Percentiles rank a stretch among this genome's conserved stretches.
phyloP scores from a whole-genome alignment of 1,140 invertebrate species.

The Drosophila punjabiensis region DNA sequence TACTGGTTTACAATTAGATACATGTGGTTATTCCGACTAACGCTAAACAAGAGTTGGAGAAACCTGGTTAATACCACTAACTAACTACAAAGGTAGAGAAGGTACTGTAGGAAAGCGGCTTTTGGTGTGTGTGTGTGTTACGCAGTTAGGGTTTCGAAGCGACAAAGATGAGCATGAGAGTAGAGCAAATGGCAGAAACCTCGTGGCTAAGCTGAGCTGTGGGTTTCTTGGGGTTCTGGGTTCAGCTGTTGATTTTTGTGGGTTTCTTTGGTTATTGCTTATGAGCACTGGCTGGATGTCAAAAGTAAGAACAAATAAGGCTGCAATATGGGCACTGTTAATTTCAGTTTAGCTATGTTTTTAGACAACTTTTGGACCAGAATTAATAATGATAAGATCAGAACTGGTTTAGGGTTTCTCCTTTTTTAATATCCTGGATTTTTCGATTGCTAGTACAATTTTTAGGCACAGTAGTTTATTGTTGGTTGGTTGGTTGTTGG shows the following conservation, averaged over 20 bases:
- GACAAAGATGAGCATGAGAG: constrained; percentile 60
- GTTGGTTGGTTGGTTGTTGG: constrained; percentile 53
- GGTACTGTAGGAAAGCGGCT: constrained; percentile 20
- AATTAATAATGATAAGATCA: constrained; percentile 59
- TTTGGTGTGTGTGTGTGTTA: constrained; percentile 45
- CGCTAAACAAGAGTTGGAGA: constrained; percentile 14
- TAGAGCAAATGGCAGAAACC: constrained; percentile 47
- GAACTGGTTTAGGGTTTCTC: constrained; percentile 42
- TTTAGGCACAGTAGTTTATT: constrained; percentile 69
- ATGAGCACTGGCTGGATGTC: constrained; percentile 60
- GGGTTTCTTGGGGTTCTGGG: constrained; percentile 30
- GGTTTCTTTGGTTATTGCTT: constrained; percentile 67
- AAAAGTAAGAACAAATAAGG: constrained; percentile 47
- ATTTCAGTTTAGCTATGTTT: constrained; percentile 53
- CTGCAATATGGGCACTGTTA: constrained; percentile 58
- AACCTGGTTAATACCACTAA: constrained; percentile 41
- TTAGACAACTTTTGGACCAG: constrained; percentile 69
- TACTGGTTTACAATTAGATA: background rate
- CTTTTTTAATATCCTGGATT: constrained; percentile 35
- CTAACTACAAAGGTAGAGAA: constrained; percentile 15
- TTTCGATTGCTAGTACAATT: constrained; percentile 55
- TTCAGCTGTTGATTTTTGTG: constrained; percentile 49
- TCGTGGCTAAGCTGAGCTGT: constrained; percentile 20
- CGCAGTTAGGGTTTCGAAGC: constrained; percentile 69
- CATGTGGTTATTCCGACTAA: constrained; percentile 17